phyloP scores from a whole-genome alignment of 1,140 invertebrate genomes.

The Sycophaga agraensis region DNA sequence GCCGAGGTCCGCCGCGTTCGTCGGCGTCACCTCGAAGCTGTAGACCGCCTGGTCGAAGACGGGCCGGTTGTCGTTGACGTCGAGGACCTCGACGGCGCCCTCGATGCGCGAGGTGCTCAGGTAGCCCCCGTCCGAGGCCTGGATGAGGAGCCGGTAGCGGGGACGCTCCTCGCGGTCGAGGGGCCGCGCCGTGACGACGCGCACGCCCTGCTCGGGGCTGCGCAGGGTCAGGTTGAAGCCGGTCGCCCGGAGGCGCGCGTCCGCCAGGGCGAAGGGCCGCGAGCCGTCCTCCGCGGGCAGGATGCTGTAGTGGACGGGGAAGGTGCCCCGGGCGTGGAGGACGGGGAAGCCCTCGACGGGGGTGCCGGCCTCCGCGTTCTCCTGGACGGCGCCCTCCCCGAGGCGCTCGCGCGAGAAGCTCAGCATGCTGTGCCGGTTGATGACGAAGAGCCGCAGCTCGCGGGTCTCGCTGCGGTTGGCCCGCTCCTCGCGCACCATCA shows the following conservation, averaged over 20 bases:
- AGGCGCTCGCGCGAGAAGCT: slow-evolving; percentile 70
- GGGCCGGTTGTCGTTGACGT: slow-evolving; percentile 90
- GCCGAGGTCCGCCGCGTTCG: slow-evolving; percentile 58
- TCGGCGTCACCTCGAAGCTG: slow-evolving; percentile 70
- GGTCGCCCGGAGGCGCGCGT: slow-evolving; percentile 58
- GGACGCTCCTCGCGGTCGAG: slow-evolving; percentile 73
- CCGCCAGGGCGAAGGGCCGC: slow-evolving; percentile 70
- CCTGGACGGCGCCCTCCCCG: slow-evolving; percentile 68
- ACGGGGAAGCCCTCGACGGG: slow-evolving; percentile 68
- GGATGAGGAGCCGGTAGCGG: slow-evolving; percentile 58
- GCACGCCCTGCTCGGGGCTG: slow-evolving; percentile 61
- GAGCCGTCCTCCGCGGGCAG: slow-evolving; percentile 70
- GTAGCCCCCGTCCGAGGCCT: slow-evolving; percentile 73
- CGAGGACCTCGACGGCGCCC: slow-evolving; percentile 72
- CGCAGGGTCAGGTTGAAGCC: slow-evolving; percentile 63
- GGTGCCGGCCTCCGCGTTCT: slow-evolving; percentile 73
- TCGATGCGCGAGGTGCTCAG: slow-evolving; percentile 73
- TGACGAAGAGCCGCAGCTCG: slow-evolving; percentile 76
- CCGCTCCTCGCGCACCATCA: slow-evolving; percentile 78
- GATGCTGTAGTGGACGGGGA: slow-evolving; percentile 75
- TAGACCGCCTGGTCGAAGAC: slow-evolving; percentile 77
- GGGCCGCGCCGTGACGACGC: slow-evolving; percentile 69
- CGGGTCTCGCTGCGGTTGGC: slow-evolving; percentile 77
- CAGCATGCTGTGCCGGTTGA: slow-evolving; percentile 78
- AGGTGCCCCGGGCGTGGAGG: slow-evolving; percentile 60